A percentile compares a stretch with the other conserved stretches of the same genome.
Evolutionary conservation across 2,113 vertebrate genomes (phyloP).

Genomic region (Phaethornis superciliosus): DNA sequence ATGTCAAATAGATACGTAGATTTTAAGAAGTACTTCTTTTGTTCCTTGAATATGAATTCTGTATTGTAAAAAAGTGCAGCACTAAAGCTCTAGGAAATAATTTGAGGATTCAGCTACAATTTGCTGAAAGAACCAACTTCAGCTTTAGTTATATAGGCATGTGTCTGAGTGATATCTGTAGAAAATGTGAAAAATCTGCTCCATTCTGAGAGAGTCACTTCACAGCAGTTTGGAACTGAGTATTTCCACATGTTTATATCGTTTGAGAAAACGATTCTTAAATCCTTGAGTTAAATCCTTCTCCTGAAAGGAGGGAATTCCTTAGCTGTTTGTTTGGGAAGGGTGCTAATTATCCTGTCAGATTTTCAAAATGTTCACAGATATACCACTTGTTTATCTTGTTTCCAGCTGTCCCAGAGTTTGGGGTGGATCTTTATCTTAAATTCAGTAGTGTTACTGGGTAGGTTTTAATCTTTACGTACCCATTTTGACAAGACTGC

Average conservation of each 20-base stretch:
- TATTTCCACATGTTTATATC: not conserved
- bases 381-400: not conserved
- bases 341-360: slow-evolving; percentile 22
- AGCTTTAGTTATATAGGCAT: not conserved
- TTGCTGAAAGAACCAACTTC: slow-evolving; percentile 10
- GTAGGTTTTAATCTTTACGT: not conserved
- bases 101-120: slow-evolving; percentile 28
- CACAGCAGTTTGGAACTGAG: not conserved
- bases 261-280: not conserved
- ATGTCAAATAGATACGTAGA: slow-evolving; percentile 40
- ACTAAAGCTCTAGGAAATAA: not conserved
- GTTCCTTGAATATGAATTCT: not conserved
- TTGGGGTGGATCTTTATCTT: slow-evolving; percentile 46
- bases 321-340: slow-evolving; percentile 29
- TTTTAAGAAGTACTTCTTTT: slow-evolving; percentile 31
- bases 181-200: not conserved
- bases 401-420: slow-evolving; percentile 42
- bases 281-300: not conserved
- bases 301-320: not conserved
- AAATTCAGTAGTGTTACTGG: not conserved
- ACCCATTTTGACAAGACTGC: not conserved
- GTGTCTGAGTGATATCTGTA: not conserved
- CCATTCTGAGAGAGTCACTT: not conserved
- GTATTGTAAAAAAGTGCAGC: not conserved
- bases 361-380: not conserved